Conservation (phyloP, 1,140 invertebrate genomes). For the Oryzaephilus surinamensis region DNA sequence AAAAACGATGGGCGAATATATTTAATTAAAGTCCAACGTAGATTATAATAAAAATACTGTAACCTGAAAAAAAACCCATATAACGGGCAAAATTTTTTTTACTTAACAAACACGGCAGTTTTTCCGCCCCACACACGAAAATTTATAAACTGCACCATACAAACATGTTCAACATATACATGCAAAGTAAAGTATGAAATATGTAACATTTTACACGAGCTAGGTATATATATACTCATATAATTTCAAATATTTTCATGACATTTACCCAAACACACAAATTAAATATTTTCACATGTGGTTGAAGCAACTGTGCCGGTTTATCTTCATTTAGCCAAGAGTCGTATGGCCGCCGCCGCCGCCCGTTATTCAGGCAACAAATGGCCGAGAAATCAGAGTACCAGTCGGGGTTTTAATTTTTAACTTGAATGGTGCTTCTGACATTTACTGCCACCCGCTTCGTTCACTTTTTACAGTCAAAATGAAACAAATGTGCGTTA, state of each 20-base stretch:
- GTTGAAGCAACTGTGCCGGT: slow-evolving; percentile 25
- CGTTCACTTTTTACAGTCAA: slow-evolving; percentile 27
- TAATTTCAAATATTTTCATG: slow-evolving; percentile 28
- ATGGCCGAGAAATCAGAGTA: slow-evolving; percentile 33
- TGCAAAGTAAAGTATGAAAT: too few species aligned
- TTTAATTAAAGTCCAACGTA: too few species aligned
- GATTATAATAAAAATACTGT: too few species aligned
- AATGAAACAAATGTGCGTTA: slow-evolving; percentile 23
- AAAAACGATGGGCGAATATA: too few species aligned
- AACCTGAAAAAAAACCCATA: too few species aligned
- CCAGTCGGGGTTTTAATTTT: slow-evolving; percentile 30
- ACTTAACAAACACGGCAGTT: too few species aligned
- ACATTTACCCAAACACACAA: slow-evolving; percentile 25
- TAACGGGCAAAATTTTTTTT: too few species aligned
- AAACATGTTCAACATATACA: too few species aligned
- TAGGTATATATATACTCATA: too few species aligned
- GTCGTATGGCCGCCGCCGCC: slow-evolving; percentile 9
- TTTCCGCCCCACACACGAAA: too few species aligned
- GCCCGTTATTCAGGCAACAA: slow-evolving; percentile 29
- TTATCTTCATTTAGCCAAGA: slow-evolving; percentile 29
- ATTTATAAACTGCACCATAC: too few species aligned
- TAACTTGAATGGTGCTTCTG: slow-evolving; percentile 31
- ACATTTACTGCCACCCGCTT: slow-evolving; percentile 29
- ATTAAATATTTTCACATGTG: slow-evolving; percentile 33
- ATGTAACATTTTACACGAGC: too few species aligned